Base-by-base conservation (phyloP, 2,797 vertebrate genomes). In the Atherinosoma microstoma region DNA sequence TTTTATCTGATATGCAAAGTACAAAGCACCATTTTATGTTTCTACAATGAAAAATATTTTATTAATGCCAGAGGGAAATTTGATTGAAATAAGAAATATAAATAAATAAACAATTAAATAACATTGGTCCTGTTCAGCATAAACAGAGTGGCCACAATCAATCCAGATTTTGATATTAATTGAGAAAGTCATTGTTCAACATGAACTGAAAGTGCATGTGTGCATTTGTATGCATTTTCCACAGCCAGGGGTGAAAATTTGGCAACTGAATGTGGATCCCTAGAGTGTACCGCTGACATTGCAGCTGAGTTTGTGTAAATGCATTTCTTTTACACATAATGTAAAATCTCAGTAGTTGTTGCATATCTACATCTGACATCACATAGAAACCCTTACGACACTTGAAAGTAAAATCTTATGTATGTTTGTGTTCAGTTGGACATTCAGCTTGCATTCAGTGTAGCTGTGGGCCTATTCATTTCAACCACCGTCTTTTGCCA, bases 1-100 rank as follows among this genome's bases (percentile, higher is more conserved):
- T 92, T 91, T 89, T 90, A 91, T 87, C 89, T 92, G 89, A 92
- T 90, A 93, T 93, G 92, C 92, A 94, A 94, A 94, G 83, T 84
- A 88, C 85, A 68, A 75, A 63, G 75, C 81, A 88, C 91, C 67
- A 91, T 84, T 93, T 88, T 70, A 80, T 66, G 86, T 91, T 87
- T 81, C 88, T 84, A 91, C 91, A 6, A 16, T 42, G 40, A 16
- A 42, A 42, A 42, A 16, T 6, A 42, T 3, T 20, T 45, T 2
- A 40, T 40, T 4, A 40, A 40, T 40, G 12, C 38, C 38, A 15
- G 38, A 40, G 12, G 38, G 13, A 40, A 40, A 40, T 40, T 40
- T 3, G 10, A 36, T 11, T 36, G 12, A 36, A 36, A 36, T 36
- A 36, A 36, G 12, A 36, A 36, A 36, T 10, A 36, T 36, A 35